Base-by-base conservation (phyloP, 2,888 invertebrate genomes). In the Drosophila pseudotalamancana region DNA sequence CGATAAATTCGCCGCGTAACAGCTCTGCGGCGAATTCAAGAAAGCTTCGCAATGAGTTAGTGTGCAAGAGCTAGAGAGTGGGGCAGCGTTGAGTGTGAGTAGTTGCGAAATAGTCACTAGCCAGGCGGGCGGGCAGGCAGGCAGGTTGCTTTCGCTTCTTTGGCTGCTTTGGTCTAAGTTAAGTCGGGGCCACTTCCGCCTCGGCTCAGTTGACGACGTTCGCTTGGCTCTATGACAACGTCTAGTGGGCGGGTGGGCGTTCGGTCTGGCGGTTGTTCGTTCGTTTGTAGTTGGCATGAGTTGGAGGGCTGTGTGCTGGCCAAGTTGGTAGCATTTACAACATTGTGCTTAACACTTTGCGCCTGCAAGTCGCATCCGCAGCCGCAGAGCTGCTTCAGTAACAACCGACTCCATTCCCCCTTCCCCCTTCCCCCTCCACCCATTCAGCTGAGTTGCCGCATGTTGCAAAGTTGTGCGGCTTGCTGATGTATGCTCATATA, bases 401-500 rank as follows among this genome's bases (percentile, higher is more conserved):
- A 18, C 42, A 27, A 27, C 11, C 16, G 25, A 14, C 16, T 9
- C 6, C 9, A 11, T 4, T 31, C 34, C 27, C 8, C 9, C 3
- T 4, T 1, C 8, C 23, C 18, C 12, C 1, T 6, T 2, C 39
- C 23, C 3, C 37, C 2, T 2, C 8, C n/a, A 12, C 19, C 19
- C 35, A 19, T 2, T 21, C 32, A 32, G 3, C 14, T 16, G 19
- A 12, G 35, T 19, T 19, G 59, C 69, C 73, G 59, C 75, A 72
- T 79, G 81, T 82, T 79, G 72, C 77, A 82, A 85, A 84, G 74
- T 81, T 85, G 63, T 84, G 85, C 81, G 72, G 59, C 82, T 57
- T 50, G 64, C 84, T 80, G 80, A 80, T 81, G 85, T 84, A 79
- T 82, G 81, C 85, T 82, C 81, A 79, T 85, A 81, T 85, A 85